These are phyloP conservation scores for Anoura caudifer DNA, from an alignment of 2,113 vertebrate genomes.

Conservation along the genomic window DNA sequence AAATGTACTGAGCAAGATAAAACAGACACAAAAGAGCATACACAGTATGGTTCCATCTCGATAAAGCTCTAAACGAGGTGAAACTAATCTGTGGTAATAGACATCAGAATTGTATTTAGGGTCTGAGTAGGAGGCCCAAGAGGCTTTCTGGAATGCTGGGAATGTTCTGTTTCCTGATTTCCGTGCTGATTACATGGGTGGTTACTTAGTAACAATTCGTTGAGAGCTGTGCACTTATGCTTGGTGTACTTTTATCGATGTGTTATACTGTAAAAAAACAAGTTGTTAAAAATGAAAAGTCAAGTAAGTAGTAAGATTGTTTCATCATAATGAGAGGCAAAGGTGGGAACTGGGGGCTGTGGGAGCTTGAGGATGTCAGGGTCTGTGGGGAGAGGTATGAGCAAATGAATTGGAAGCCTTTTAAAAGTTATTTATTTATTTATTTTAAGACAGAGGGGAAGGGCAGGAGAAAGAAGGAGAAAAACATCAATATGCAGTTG, in stretches of 20 bases:
- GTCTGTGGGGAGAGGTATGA: too few relatives aligned
- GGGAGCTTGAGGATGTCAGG: neutral
- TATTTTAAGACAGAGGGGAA: too few relatives aligned
- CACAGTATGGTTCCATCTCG: neutral
- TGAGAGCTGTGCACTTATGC: neutral
- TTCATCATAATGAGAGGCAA: neutral
- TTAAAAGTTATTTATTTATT: too few relatives aligned
- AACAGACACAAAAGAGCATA: neutral
- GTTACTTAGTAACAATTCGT: slow-evolving; percentile 26
- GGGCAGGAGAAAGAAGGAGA: too few relatives aligned
- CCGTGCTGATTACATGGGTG: neutral
- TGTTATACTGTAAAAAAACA: neutral
- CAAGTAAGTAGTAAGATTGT: neutral
- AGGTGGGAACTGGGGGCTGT: neutral
- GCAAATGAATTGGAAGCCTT: neutral
- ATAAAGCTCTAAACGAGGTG: neutral
- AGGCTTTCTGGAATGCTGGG: neutral
- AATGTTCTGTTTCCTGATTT: slow-evolving; percentile 34
- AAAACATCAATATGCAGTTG: too few relatives aligned
- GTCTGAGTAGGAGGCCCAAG: neutral
- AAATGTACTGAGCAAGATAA: slow-evolving; percentile 11
- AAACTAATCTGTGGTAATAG: neutral
- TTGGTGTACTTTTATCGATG: slow-evolving; percentile 8
- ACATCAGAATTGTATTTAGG: neutral
- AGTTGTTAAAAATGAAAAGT: neutral